Evolutionary conservation across 2,888 invertebrate genomes (phyloP).

Genomic region (Leptodirus hochenwartii): DNA sequence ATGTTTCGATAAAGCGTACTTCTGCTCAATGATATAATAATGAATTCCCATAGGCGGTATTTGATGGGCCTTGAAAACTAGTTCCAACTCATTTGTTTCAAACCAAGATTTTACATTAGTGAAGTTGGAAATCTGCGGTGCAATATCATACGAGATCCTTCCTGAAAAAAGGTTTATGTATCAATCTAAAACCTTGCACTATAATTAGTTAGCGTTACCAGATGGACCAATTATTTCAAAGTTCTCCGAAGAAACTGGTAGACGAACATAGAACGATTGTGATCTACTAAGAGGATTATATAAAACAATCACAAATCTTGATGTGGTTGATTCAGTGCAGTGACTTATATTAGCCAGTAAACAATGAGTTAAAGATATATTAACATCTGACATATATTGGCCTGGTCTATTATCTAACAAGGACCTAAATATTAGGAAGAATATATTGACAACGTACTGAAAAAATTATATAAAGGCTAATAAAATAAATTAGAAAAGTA

Average conservation of each 20-base stretch:
- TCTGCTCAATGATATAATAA: slow-evolving; percentile 36
- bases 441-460: neutral
- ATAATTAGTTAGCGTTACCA: slow-evolving; percentile 10
- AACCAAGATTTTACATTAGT: slow-evolving; percentile 8
- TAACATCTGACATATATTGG: neutral
- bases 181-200: neutral
- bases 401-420: slow-evolving; percentile 4
- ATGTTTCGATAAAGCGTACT: no score
- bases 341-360: slow-evolving; percentile 40
- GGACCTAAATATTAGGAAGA: slow-evolving; percentile 5
- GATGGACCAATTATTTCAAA: slow-evolving; percentile 12
- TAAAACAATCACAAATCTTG: slow-evolving; percentile 31
- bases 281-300: slow-evolving; percentile 54
- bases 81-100: slow-evolving; percentile 36
- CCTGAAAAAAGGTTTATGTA: slow-evolving; percentile 24
- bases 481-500: slow-evolving; percentile 6
- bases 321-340: slow-evolving; percentile 33
- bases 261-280: slow-evolving; percentile 35
- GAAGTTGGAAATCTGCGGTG: slow-evolving; percentile 12
- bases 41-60: slow-evolving; percentile 49
- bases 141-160: slow-evolving; percentile 18
- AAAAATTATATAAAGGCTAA: neutral
- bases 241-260: slow-evolving; percentile 33
- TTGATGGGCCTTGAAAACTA: slow-evolving; percentile 45
- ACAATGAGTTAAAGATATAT: slow-evolving; percentile 28